Conservation (phyloP, 2,888 invertebrate species). For the Coecobrya sp. region DNA sequence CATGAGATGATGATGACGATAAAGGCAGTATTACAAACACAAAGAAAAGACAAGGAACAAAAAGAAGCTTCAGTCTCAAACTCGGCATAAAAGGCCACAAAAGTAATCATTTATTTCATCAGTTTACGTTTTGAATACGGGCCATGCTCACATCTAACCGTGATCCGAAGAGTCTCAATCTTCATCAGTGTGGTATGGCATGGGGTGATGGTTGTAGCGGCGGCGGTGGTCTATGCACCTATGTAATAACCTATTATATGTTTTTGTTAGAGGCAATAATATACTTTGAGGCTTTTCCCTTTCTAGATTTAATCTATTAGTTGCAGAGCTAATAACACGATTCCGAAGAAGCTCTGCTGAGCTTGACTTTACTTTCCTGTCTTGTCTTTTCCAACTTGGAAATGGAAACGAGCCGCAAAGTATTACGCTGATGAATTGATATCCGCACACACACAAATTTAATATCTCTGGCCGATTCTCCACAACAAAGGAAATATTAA, state of each 20-base stretch:
- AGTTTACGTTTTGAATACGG: slow-evolving; percentile 5
- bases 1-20: too few species aligned
- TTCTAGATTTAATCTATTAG: slow-evolving; percentile 40
- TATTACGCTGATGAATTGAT: slow-evolving; percentile 8
- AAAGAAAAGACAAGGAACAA: background rate
- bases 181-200: background rate
- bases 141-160: background rate
- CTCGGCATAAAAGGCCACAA: background rate
- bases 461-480: background rate
- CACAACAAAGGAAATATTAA: background rate
- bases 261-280: slow-evolving; percentile 32
- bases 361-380: background rate
- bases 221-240: background rate
- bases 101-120: slow-evolving; percentile 28
- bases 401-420: slow-evolving; percentile 8
- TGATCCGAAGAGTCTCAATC: background rate
- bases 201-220: background rate
- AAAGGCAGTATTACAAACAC: background rate
- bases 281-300: background rate
- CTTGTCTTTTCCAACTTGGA: background rate
- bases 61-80: background rate
- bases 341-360: background rate
- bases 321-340: slow-evolving; percentile 2
- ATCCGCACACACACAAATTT: background rate
- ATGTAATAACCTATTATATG: background rate